A percentile compares a stretch with the other conserved stretches of the same genome.
Conservation (phyloP, 2,113 vertebrate genomes). For the Oncorhynchus gorbuscha region DNA sequence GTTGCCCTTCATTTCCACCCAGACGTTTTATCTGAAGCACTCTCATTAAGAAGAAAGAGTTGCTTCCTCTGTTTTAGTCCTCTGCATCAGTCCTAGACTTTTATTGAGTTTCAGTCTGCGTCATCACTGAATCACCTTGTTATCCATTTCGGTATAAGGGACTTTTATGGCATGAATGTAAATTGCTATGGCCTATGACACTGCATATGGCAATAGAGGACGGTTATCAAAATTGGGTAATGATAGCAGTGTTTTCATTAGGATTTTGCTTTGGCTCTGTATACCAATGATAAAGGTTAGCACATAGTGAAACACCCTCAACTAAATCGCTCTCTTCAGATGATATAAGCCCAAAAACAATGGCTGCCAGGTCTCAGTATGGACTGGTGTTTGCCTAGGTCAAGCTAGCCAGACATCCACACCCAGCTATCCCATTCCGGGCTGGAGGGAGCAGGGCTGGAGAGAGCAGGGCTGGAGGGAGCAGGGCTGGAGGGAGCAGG, state of each 20-base stretch:
- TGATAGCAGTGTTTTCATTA: not conserved
- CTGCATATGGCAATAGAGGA: not conserved
- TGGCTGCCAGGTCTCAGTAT: not conserved
- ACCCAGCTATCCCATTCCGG: constrained; percentile 5
- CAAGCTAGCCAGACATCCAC: not conserved
- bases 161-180: not conserved
- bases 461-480: too few relatives aligned
- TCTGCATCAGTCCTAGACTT: not conserved
- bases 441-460: too few relatives aligned
- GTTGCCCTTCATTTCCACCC: not conserved
- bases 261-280: not conserved
- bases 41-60: not conserved
- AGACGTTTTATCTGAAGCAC: not conserved
- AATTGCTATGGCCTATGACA: not conserved
- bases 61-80: not conserved
- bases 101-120: constrained; percentile 8
- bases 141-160: not conserved
- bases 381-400: not conserved
- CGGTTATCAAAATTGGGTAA: not conserved
- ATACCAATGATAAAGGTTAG: not conserved
- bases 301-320: not conserved
- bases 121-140: constrained; percentile 10
- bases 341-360: not conserved
- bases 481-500: not conserved
- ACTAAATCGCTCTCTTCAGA: not conserved